These are phyloP conservation scores for Metacarcinus magister DNA, from an alignment of 2,888 invertebrate genomes.

Conservation along the genomic window DNA sequence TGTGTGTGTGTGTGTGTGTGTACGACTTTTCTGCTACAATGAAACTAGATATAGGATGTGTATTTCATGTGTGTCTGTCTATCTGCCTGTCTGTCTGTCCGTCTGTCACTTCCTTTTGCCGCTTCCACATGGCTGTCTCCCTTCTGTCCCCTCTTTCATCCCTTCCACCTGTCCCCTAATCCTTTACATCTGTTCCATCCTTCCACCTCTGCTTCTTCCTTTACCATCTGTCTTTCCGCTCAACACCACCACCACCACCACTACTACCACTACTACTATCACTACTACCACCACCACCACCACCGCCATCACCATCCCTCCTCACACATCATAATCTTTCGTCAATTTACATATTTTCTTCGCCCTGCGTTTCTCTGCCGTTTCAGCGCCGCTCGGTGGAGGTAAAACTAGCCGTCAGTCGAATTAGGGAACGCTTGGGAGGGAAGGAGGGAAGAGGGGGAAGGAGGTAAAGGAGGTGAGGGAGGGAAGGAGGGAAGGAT, in stretches of 20 bases:
- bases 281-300: neutral
- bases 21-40: neutral
- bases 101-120: no score
- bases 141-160: neutral
- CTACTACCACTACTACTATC: neutral
- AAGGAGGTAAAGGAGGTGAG: no score
- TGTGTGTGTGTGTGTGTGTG: no score
- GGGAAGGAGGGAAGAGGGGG: neutral
- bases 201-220: neutral
- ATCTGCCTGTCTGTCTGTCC: no score
- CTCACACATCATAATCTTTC: neutral
- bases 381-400: neutral
- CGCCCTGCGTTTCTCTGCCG: neutral
- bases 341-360: conserved; percentile 13
- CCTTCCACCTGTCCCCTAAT: no score
- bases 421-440: neutral
- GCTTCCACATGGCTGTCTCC: neutral
- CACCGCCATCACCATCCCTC: neutral
- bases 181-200: neutral
- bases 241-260: neutral
- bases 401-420: conserved; percentile 6
- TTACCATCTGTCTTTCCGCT: neutral
- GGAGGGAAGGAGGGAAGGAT: neutral
- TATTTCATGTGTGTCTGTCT: no score
- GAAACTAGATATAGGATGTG: no score